Conservation (phyloP, 2,113 vertebrate species). For the Meleagris gallopavo region DNA sequence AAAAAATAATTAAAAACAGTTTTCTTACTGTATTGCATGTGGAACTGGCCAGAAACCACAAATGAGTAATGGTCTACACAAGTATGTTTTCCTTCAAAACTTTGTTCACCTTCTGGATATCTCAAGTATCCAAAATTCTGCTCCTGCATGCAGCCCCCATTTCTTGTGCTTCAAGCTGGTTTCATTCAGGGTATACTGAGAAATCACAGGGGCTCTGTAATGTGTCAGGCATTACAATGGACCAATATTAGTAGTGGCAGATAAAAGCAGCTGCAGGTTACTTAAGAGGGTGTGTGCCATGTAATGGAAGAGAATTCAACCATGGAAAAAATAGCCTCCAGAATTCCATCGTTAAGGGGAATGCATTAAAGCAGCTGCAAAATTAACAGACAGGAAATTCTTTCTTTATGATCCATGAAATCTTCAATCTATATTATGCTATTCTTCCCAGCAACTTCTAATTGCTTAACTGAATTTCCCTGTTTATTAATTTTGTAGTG, state of each 20-base stretch:
- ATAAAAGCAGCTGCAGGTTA: conserved; percentile 58
- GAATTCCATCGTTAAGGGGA: conserved; percentile 50
- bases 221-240: not conserved
- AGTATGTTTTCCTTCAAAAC: not conserved
- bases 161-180: not conserved
- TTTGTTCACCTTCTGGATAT: conserved; percentile 8
- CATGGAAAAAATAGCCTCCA: conserved; percentile 47
- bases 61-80: not conserved
- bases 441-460: conserved; percentile 18
- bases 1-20: conserved; percentile 67
- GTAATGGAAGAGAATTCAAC: conserved; percentile 57
- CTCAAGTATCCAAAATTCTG: not conserved
- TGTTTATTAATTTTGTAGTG: not conserved
- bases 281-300: conserved; percentile 49
- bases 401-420: conserved; percentile 54
- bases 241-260: not conserved
- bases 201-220: not conserved
- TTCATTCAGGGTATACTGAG: not conserved
- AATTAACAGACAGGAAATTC: conserved; percentile 51
- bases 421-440: conserved; percentile 9
- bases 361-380: conserved; percentile 50
- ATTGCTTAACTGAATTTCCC: not conserved
- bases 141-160: not conserved
- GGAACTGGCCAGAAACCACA: not conserved
- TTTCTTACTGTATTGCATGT: conserved; percentile 5